phyloP scores from a whole-genome alignment of 2,797 vertebrate genomes.

The Myripristis murdjan region DNA sequence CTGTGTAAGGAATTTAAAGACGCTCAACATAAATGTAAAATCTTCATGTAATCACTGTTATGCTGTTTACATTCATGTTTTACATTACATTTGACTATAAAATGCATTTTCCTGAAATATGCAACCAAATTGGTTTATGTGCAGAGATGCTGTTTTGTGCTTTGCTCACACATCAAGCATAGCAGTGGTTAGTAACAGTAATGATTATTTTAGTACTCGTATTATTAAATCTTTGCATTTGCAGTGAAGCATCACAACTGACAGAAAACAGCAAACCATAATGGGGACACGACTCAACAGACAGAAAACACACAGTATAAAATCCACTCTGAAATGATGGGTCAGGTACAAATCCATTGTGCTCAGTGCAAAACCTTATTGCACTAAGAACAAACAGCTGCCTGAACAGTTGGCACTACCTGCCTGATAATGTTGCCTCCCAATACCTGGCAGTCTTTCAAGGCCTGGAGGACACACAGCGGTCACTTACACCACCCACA shows the following conservation, averaged over 20 bases:
- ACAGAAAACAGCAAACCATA: no score
- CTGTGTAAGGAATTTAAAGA: no score
- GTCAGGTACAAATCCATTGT: constrained; percentile 54
- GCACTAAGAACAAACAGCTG: constrained; percentile 67
- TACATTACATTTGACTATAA: no score
- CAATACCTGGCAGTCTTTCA: constrained; percentile 69
- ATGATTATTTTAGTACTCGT: no score
- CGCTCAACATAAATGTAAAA: no score
- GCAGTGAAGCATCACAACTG: not conserved
- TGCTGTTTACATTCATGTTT: no score
- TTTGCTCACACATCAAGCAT: not conserved
- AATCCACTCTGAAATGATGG: constrained; percentile 27
- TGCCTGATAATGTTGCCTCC: constrained; percentile 67
- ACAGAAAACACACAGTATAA: constrained; percentile 2
- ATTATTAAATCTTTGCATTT: no score
- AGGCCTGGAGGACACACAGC: constrained; percentile 74
- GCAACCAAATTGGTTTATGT: no score
- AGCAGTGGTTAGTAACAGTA: not conserved
- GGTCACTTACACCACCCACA: constrained; percentile 60
- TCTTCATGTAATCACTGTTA: no score
- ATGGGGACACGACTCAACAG: not conserved
- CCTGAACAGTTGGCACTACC: constrained; percentile 75
- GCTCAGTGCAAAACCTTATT: constrained; percentile 63
- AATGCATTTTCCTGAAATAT: no score
- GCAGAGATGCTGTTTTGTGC: no score